Evolutionary conservation across 2,888 invertebrate species (phyloP).

Genomic region (Thecophora atra): DNA sequence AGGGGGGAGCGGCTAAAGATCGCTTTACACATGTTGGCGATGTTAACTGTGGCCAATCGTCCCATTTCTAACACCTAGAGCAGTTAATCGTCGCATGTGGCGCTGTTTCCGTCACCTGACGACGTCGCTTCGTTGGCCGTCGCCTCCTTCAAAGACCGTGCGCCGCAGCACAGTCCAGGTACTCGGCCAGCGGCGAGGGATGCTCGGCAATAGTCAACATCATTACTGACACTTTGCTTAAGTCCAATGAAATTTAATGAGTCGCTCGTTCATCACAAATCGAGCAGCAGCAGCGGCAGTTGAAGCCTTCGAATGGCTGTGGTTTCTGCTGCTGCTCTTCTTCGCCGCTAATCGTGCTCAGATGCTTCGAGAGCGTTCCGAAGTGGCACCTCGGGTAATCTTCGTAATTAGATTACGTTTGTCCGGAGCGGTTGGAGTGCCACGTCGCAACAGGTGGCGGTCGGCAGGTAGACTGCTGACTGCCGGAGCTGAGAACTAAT

Average conservation of each 20-base stretch:
- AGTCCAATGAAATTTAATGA: constrained; percentile 15
- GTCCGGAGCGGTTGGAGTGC: not conserved
- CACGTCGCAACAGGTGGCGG: constrained; percentile 4
- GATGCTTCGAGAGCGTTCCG: not conserved
- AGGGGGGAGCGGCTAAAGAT: not conserved
- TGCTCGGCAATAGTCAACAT: constrained; percentile 9
- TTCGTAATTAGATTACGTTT: constrained; percentile 17
- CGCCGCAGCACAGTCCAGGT: constrained; percentile 28
- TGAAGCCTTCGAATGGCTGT: not conserved
- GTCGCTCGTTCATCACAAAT: not conserved
- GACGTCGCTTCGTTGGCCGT: constrained; percentile 10
- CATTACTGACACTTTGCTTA: constrained; percentile 34
- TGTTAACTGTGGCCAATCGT: constrained; percentile 15
- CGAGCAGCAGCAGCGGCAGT: too few relatives aligned
- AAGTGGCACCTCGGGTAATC: constrained; percentile 13
- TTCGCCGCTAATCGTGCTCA: constrained; percentile 13
- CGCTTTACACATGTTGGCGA: constrained; percentile 27
- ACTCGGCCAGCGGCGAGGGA: not conserved
- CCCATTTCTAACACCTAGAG: constrained; percentile 34
- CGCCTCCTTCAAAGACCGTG: constrained; percentile 7
- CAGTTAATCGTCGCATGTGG: constrained; percentile 21
- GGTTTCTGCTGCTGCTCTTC: constrained; percentile 1
- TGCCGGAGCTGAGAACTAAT: constrained; percentile 15
- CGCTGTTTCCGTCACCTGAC: constrained; percentile 11
- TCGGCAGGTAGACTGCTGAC: not conserved